Evolutionary conservation across 2,797 vertebrate species (phyloP), one percentile per base, ranked within the genome.

Genomic region (Taenioides sp.): DNA sequence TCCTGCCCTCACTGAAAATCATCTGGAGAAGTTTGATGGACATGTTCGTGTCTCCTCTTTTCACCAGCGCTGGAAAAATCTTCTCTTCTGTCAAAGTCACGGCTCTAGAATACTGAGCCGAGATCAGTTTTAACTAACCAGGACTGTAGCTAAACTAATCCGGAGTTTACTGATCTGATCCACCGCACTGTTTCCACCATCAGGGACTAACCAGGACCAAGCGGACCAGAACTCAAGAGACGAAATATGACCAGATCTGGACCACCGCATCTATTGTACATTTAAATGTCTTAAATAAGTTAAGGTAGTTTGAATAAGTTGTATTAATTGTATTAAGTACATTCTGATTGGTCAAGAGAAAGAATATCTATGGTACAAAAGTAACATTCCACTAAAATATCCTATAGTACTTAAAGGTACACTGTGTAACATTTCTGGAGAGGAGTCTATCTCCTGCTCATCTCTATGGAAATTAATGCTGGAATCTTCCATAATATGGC

Each of bases 11-110:
- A 0, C 60, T 95, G 69, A 92, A 94, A 80, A 87, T 92, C 28
- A 76, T 98, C 69, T 99, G 98, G 97, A 95, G 87, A 80, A 96
- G 90, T 59, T 72, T 96, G 89, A 95, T 86, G 6, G 94, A 96
- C 78, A 85, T 84, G 77, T 90, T 97, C 0, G 0, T 98, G 0
- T 80, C 84, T 0, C 97, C 96, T 0, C 69, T 97, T 71, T 97
- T 88, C 83, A 84, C 86, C 23, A 98, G 97, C 67, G 27, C 94
- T 34, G 95, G 95, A 25, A 93, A 87, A 52, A 87, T 81, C 77
- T 92, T 96, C 85, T 94, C 96, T 23, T 91, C 92, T 28, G 34
- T 97, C 73, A 94, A 87, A 16, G 78, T 97, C 52, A 90, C 81
- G 7, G 83, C 93, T 75, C 91, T 90, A 47, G 92, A 91, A 5